Percentiles rank a stretch among this genome's conserved stretches.
These are phyloP conservation scores for Ophion obscuratus DNA, from an alignment of 2,888 invertebrate genomes.

Conservation along the genomic window DNA sequence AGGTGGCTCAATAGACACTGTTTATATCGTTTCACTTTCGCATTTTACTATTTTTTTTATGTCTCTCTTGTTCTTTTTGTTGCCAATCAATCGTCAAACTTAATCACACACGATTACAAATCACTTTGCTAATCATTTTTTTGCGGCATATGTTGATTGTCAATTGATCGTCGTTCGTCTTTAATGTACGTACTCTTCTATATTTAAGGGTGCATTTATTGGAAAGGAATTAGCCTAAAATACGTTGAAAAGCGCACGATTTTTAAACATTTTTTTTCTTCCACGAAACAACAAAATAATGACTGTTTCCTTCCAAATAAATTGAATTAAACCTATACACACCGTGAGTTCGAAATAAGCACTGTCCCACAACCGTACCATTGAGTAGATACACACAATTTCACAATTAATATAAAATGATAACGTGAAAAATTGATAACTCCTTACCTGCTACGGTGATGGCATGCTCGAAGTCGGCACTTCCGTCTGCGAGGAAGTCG, in stretches of 20 bases:
- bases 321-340: too few relatives aligned
- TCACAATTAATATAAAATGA: background rate
- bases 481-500: slow-evolving; percentile 90
- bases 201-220: too few relatives aligned
- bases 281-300: too few relatives aligned
- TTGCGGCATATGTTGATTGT: too few relatives aligned
- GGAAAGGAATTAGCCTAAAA: too few relatives aligned
- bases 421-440: background rate
- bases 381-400: background rate
- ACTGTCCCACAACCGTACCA: too few relatives aligned
- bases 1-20: background rate
- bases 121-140: slow-evolving; percentile 26
- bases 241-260: too few relatives aligned
- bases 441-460: slow-evolving; percentile 89
- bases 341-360: too few relatives aligned
- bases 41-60: background rate
- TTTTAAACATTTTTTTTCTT: too few relatives aligned
- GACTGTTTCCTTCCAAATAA: too few relatives aligned
- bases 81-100: slow-evolving; percentile 6
- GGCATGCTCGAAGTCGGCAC: slow-evolving; percentile 90
- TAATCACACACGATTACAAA: slow-evolving; percentile 35
- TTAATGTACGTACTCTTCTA: too few relatives aligned
- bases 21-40: slow-evolving; percentile 20
- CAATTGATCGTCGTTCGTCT: too few relatives aligned
- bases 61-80: slow-evolving; percentile 18